Evolutionary conservation across 2,113 vertebrate genomes (phyloP).

Genomic region (Phylloscopus trochiloides): DNA sequence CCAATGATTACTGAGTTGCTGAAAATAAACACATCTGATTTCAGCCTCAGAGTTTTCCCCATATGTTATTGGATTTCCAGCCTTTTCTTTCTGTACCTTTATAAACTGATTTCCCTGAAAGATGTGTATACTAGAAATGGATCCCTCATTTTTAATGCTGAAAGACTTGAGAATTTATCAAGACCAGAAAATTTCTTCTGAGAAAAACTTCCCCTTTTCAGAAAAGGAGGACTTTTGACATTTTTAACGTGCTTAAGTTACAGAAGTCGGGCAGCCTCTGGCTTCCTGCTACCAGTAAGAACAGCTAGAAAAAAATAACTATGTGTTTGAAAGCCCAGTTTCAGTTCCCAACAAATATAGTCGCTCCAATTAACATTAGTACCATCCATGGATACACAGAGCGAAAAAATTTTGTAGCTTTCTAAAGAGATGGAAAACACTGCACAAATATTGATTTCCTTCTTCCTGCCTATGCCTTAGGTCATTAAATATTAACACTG

Average conservation of each 20-base stretch:
- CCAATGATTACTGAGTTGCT: neutral
- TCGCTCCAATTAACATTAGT: neutral
- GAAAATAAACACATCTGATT: neutral
- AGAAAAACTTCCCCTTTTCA: neutral
- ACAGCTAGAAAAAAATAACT: neutral
- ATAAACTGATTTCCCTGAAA: neutral
- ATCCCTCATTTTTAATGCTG: neutral
- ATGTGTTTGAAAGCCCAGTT: neutral
- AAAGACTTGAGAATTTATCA: neutral
- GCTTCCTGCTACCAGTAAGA: neutral
- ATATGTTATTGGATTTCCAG: neutral
- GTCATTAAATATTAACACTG: conserved; percentile 38
- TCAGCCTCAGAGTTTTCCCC: neutral
- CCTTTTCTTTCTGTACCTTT: neutral
- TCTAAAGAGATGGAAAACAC: neutral
- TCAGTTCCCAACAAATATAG: neutral
- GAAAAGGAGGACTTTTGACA: neutral
- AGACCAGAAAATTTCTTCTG: neutral
- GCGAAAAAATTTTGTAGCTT: neutral
- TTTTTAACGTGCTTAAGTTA: neutral
- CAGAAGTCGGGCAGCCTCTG: neutral
- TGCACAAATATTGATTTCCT: conserved; percentile 33
- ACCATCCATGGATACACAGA: neutral
- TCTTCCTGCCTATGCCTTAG: neutral
- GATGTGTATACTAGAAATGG: neutral